A percentile compares a stretch with the other conserved stretches of the same genome.
Conservation (phyloP, 1,140 invertebrate species). For the Drosophila gunungcola region DNA sequence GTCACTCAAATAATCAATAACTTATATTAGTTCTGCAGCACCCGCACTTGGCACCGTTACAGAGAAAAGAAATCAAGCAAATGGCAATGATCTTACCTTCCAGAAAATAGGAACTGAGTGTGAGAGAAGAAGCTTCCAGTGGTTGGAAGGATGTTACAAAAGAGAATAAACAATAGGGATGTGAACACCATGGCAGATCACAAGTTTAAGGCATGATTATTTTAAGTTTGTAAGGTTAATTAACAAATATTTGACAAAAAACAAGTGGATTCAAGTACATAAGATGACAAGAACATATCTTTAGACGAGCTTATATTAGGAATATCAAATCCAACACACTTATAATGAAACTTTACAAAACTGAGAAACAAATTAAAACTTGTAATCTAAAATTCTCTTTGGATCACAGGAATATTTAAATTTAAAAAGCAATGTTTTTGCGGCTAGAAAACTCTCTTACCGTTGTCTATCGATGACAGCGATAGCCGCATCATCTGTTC, state of each 20-base stretch:
- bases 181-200: neutral
- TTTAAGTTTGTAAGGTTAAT: no score
- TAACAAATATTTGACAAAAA: no score
- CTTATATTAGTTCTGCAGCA: neutral
- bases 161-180: constrained; percentile 1
- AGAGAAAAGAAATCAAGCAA: constrained; percentile 2
- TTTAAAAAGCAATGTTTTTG: constrained; percentile 2
- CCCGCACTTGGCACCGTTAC: constrained; percentile 11
- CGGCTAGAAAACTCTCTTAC: constrained; percentile 11
- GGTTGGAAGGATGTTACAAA: neutral
- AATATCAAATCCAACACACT: neutral
- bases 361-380: no score
- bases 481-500: constrained; percentile 18
- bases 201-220: neutral
- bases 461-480: constrained; percentile 46
- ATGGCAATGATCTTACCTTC: constrained; percentile 2
- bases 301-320: no score
- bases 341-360: neutral
- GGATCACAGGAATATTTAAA: neutral
- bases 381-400: no score
- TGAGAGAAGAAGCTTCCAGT: neutral
- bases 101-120: neutral
- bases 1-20: constrained; percentile 5
- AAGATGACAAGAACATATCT: no score
- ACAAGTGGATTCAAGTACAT: no score